Evolutionary conservation across 2,797 vertebrate species (phyloP), one percentile per base, ranked within the genome.

Genomic region (Chanos chanos): DNA sequence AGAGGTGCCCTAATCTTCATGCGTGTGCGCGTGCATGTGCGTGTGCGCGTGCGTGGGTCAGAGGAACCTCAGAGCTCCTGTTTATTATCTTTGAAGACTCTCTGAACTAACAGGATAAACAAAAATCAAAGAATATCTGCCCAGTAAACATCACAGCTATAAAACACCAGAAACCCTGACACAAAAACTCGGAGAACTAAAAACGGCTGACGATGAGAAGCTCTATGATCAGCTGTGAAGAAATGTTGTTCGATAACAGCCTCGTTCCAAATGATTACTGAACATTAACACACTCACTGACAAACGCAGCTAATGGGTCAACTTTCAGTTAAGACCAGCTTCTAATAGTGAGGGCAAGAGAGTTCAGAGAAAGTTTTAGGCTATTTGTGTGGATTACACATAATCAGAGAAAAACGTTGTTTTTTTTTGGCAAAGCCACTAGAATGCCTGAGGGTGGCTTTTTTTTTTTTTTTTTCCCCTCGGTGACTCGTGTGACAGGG

Each of bases 1-100:
- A 74, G 74, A 59, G 61, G 58, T 40, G 57, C 60, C 65, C 43
- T 16, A 15, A 63, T 60, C 73, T 68, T 72, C 77, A n/a, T n/a
- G n/a, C n/a, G n/a, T n/a, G n/a, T n/a, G n/a, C n/a, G n/a, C n/a
- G n/a, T n/a, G n/a, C n/a, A n/a, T n/a, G n/a, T n/a, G n/a, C n/a
- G n/a, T n/a, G n/a, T n/a, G n/a, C n/a, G n/a, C 61, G 68, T 68
- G 54, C 66, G 61, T 47, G 59, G n/a, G 21, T 43, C 33, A 50
- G 24, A 34, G 55, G 59, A 64, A 67, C 64, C 41, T 71, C 69
- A 72, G 49, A 31, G 28, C 19, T 51, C 61, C 65, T 71, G 34
- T 56, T 45, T 62, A 16, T 48, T 41, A 58, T 39, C 47, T 67
- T 64, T 53, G 66, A 72, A 71, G 56, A 44, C 64, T 39, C 61